phyloP scores from a whole-genome alignment of 2,888 invertebrate species.

The Xestoiulus laeticollis region DNA sequence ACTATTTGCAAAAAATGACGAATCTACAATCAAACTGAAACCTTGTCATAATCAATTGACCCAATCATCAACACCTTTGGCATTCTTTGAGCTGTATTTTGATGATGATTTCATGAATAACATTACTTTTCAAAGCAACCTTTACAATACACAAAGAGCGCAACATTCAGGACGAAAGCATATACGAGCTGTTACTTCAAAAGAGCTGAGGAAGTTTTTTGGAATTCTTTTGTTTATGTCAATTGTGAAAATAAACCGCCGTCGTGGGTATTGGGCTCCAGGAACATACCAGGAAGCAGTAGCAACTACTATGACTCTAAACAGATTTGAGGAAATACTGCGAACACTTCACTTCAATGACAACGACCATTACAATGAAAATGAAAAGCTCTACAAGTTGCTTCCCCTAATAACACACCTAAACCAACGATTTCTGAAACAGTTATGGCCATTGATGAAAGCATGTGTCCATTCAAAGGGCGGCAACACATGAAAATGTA shows the following conservation, averaged over 20 bases:
- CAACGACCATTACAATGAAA: not conserved
- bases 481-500: constrained; percentile 52
- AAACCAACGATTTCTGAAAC: not conserved
- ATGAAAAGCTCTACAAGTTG: constrained; percentile 30
- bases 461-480: not conserved
- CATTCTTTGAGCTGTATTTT: too few relatives aligned
- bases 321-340: not conserved
- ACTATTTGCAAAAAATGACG: too few relatives aligned
- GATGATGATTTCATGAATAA: too few relatives aligned
- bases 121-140: not conserved
- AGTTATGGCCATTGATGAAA: not conserved
- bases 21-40: too few relatives aligned
- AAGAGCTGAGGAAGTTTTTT: constrained; percentile 45
- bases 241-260: not conserved
- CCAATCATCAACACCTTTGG: too few relatives aligned
- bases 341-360: not conserved
- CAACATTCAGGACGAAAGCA: too few relatives aligned
- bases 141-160: not conserved
- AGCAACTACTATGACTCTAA: not conserved
- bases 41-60: too few relatives aligned
- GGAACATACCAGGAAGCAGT: not conserved
- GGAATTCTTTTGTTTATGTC: constrained; percentile 48
- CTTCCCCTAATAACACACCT: not conserved
- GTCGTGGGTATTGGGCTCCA: constrained; percentile 12
- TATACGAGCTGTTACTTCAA: too few relatives aligned